These are phyloP conservation scores for Druon quercuslanigerum DNA, from an alignment of 1,140 invertebrate genomes.

Conservation along the genomic window DNA sequence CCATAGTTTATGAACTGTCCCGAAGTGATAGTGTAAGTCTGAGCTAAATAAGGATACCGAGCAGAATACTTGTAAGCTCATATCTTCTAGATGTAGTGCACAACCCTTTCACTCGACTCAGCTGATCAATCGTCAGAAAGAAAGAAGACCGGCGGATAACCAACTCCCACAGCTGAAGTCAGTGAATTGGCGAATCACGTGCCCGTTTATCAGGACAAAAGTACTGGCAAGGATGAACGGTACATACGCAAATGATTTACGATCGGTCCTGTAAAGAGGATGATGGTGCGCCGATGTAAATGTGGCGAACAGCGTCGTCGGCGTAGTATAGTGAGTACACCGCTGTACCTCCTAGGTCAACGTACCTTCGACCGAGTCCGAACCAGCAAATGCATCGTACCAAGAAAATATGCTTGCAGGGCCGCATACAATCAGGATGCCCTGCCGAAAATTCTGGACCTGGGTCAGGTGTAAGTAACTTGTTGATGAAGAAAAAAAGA, in stretches of 20 bases:
- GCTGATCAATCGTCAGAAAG: conserved; percentile 26
- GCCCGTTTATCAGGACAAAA: conserved; percentile 13
- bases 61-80: conserved; percentile 10
- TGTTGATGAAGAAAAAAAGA: background rate
- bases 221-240: conserved; percentile 15
- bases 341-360: conserved; percentile 35
- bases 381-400: conserved; percentile 36
- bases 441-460: background rate
- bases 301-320: background rate
- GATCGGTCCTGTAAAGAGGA: conserved; percentile 19
- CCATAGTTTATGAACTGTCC: too few relatives aligned
- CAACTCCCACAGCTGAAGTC: background rate
- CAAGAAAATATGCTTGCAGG: conserved; percentile 39
- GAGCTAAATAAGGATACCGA: background rate
- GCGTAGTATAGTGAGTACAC: conserved; percentile 8
- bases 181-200: conserved; percentile 3
- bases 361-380: conserved; percentile 36
- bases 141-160: background rate
- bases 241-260: conserved; percentile 31
- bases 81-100: background rate
- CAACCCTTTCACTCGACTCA: conserved; percentile 17
- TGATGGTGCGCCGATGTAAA: conserved; percentile 32
- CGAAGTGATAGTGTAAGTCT: background rate
- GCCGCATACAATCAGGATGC: conserved; percentile 23
- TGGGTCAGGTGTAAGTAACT: background rate